Evolutionary conservation across 1,140 invertebrate species (phyloP).

Genomic region (Episyrphus balteatus): DNA sequence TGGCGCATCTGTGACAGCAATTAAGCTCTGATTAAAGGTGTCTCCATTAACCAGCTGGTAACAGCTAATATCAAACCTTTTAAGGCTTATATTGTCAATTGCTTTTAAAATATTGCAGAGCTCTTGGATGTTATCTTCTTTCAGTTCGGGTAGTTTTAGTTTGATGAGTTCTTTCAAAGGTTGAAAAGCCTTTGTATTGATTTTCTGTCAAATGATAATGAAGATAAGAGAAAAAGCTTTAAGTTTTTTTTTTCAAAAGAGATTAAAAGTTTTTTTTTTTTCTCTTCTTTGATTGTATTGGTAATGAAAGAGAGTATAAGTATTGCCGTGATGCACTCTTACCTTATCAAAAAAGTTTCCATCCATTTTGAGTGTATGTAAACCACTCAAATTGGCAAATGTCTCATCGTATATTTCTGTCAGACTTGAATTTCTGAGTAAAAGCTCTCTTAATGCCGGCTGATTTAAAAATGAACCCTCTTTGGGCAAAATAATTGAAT

Average conservation of each 20-base stretch:
- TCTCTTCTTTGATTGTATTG: too few species aligned
- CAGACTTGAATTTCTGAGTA: slow-evolving; percentile 29
- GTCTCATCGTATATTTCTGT: slow-evolving; percentile 28
- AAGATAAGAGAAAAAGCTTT: slow-evolving; percentile 5
- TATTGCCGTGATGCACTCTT: slow-evolving; percentile 13
- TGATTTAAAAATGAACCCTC: slow-evolving; percentile 29
- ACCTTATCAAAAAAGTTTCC: slow-evolving; percentile 36
- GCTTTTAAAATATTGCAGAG: slow-evolving; percentile 25
- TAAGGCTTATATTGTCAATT: slow-evolving; percentile 32
- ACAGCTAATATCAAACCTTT: slow-evolving; percentile 28
- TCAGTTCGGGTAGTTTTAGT: slow-evolving; percentile 28
- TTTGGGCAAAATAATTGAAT: slow-evolving; percentile 37
- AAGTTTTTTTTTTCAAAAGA: background rate
- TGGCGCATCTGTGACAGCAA: slow-evolving; percentile 20
- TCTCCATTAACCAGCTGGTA: slow-evolving; percentile 27
- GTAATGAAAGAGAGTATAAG: background rate
- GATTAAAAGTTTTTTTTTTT: too few species aligned
- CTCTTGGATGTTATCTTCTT: slow-evolving; percentile 20
- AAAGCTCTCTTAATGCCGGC: slow-evolving; percentile 21
- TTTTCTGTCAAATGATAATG: slow-evolving; percentile 20
- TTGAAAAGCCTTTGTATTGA: slow-evolving; percentile 33
- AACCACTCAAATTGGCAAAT: slow-evolving; percentile 37
- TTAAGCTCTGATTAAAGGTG: slow-evolving; percentile 31
- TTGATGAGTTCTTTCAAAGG: slow-evolving; percentile 28
- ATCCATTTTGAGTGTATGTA: slow-evolving; percentile 36